Evolutionary conservation across 23 tunicate genomes (phyloP).

Genomic region (Ciona savignyi): DNA sequence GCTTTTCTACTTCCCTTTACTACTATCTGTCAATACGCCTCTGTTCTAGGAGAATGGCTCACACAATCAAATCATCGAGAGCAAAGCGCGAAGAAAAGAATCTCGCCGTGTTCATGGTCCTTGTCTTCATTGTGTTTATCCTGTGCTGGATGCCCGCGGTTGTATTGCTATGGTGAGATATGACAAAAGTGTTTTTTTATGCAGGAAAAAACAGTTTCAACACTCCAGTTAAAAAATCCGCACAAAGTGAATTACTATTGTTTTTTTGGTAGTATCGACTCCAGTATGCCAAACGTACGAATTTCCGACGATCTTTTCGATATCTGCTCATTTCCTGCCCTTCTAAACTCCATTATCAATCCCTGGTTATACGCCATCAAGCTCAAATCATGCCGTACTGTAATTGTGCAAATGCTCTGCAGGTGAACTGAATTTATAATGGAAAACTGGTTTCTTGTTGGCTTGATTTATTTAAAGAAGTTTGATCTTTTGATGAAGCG

Average conservation of each 20-base stretch:
- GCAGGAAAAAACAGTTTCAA: no score
- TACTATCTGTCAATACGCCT: no score
- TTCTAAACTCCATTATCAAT: conserved; percentile 15
- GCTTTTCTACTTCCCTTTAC: not conserved
- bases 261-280: conserved; percentile 7
- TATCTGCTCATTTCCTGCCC: conserved; percentile 8
- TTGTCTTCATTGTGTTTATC: conserved; percentile 11
- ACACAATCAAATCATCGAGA: not conserved
- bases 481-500: no score
- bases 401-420: conserved; percentile 4
- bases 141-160: conserved; percentile 19
- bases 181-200: not conserved
- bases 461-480: no score
- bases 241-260: no score
- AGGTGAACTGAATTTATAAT: no score
- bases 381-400: conserved; percentile 13
- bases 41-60: conserved; percentile 11
- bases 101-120: conserved; percentile 12
- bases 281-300: conserved; percentile 5
- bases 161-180: conserved; percentile 4
- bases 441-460: no score
- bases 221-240: no score
- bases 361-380: conserved; percentile 23
- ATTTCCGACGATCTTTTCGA: conserved; percentile 22
- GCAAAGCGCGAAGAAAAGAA: conserved; percentile 4